phyloP scores from a whole-genome alignment of 2,888 invertebrate species.

The Sesia bembeciformis region DNA sequence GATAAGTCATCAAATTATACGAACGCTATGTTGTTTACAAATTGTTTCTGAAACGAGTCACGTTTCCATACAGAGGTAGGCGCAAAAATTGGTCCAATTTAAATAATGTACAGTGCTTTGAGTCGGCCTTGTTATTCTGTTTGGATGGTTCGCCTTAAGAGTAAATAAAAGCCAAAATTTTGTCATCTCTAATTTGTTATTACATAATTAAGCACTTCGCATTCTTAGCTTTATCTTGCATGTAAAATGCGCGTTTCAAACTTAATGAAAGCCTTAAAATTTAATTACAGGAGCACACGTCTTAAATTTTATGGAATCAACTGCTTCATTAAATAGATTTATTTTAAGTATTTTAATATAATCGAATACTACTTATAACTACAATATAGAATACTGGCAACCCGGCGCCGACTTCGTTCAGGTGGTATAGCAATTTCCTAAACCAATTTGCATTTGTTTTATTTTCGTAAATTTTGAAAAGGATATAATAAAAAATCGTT shows the following conservation, averaged over 20 bases:
- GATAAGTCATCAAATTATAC: slow-evolving; percentile 53
- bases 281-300: not conserved
- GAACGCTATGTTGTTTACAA: slow-evolving; percentile 45
- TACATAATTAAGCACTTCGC: not conserved
- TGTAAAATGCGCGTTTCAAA: too few species aligned
- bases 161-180: not conserved
- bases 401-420: too few species aligned
- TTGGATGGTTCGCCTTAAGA: slow-evolving; percentile 10
- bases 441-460: too few species aligned
- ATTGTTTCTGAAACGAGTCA: slow-evolving; percentile 48
- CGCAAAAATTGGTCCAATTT: slow-evolving; percentile 41
- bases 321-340: too few species aligned
- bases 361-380: too few species aligned
- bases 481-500: too few species aligned
- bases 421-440: too few species aligned
- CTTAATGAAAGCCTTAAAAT: not conserved
- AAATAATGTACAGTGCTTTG: slow-evolving; percentile 28
- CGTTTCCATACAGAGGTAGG: slow-evolving; percentile 33
- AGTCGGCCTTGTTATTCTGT: slow-evolving; percentile 10
- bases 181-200: not conserved
- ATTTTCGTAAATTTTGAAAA: too few species aligned
- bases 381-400: too few species aligned
- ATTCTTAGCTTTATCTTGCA: too few species aligned
- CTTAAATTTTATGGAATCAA: too few species aligned
- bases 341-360: too few species aligned